Base-by-base conservation (phyloP, 2,888 invertebrate genomes). In the Chirona hameri region DNA sequence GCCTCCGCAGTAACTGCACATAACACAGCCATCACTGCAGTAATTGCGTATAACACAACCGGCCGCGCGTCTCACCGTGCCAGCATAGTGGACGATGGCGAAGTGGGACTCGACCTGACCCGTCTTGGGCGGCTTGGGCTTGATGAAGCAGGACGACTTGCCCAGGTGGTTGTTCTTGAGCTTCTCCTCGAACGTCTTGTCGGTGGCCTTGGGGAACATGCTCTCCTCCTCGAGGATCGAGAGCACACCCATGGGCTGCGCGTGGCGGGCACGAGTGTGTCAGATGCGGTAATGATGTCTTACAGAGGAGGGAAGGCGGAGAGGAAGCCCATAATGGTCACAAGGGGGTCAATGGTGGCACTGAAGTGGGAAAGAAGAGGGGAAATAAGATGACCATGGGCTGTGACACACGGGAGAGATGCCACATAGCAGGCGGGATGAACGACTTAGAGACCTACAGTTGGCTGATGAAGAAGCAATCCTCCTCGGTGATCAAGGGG, bases 11-110 rank as follows among this genome's bases (percentile, higher is more conserved):
- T 39, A 39, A 7, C 39, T 39, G 39, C 39, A 39, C 39, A 39
- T 39, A 39, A 39, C 39, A 39, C 39, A 5, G 39, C 39, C 7
- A 39, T 7, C 39, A 39, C 7, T 39, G 39, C 39, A 39, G 39
- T 39, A 39, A 39, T 7, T 39, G 39, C 39, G 7, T 7, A 39
- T 39, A 39, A 39, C 39, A 7, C 39, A 39, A 7, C 39, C 39
- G 39, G 39, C 39, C 39, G 39, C 39, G 39, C 39, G 21, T 46
- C 97, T 93, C 90, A 98, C 96, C 95, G 84, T 83, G 24, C 91
- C 91, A 83, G 91, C 91, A 86, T 91, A 91, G 85, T 91, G 91
- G 83, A 88, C 89, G 83, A 91, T 88, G 83, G 90, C 89, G 86
- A 91, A 91, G 87, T 91, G 91, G 81, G 90, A 90, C 84, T 89